A percentile compares a stretch with the other conserved stretches of the same genome.
These are phyloP conservation scores for Sapayoa aenigma DNA, from an alignment of 2,113 vertebrate species.

Conservation along the genomic window DNA sequence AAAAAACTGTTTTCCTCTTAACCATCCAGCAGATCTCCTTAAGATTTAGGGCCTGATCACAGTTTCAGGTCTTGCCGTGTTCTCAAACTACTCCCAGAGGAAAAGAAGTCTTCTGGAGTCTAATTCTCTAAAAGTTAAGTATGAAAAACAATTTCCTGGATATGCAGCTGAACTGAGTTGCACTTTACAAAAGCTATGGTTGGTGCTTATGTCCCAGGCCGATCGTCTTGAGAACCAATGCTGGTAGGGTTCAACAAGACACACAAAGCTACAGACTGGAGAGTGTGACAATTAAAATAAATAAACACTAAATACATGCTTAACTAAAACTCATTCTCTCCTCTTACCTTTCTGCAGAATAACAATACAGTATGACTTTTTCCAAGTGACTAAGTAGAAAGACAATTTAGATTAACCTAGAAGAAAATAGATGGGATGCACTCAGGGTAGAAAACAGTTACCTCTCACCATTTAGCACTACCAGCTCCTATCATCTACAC, in stretches of 20 bases:
- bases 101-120: not conserved
- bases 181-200: not conserved
- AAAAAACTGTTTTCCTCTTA: not conserved
- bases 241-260: not conserved
- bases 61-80: not conserved
- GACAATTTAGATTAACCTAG: not conserved
- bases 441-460: not conserved
- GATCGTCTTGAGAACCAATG: not conserved
- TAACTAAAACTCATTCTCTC: not conserved
- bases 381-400: not conserved
- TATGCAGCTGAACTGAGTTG: not conserved
- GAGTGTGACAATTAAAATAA: not conserved
- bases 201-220: not conserved
- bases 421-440: constrained; percentile 1
- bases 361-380: not conserved
- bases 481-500: not conserved
- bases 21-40: not conserved
- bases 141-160: not conserved
- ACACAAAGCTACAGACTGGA: accelerated
- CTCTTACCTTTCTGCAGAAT: not conserved
- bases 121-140: not conserved
- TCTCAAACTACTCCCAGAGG: not conserved
- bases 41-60: not conserved
- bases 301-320: not conserved
- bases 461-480: not conserved